Conservation (phyloP, 2,797 vertebrate species). For the Pipistrellus pipistrellus region DNA sequence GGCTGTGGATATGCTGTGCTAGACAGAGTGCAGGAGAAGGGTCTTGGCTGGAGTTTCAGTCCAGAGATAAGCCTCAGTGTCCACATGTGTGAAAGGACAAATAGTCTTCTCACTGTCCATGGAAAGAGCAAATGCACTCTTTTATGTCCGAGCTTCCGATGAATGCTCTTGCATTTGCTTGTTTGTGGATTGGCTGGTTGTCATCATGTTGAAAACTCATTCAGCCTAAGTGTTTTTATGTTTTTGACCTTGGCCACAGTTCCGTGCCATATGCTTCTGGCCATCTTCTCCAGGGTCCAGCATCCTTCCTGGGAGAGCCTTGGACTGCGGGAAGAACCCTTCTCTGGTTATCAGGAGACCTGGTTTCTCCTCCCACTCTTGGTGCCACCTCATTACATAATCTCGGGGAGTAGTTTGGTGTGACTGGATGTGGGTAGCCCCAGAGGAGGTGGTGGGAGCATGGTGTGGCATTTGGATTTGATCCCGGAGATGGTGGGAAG, state of each 20-base stretch:
- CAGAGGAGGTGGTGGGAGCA: fast-evolving
- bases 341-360: neutral
- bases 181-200: neutral
- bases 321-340: neutral
- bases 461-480: neutral
- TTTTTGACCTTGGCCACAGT: neutral
- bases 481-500: neutral
- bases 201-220: neutral
- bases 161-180: neutral
- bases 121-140: neutral
- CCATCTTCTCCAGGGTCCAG: neutral
- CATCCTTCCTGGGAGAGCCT: neutral
- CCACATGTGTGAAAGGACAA: neutral
- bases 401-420: no score
- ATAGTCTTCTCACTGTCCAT: no score
- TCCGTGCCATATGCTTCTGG: neutral
- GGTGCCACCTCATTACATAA: neutral
- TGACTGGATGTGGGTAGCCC: neutral
- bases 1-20: neutral
- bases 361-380: neutral
- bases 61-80: neutral
- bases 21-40: neutral
- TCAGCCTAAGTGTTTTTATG: neutral
- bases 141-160: neutral
- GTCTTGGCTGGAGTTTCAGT: neutral